phyloP scores from a whole-genome alignment of 37 sponge, comb jelly and placozoan species.

The Halichondria panicea region DNA sequence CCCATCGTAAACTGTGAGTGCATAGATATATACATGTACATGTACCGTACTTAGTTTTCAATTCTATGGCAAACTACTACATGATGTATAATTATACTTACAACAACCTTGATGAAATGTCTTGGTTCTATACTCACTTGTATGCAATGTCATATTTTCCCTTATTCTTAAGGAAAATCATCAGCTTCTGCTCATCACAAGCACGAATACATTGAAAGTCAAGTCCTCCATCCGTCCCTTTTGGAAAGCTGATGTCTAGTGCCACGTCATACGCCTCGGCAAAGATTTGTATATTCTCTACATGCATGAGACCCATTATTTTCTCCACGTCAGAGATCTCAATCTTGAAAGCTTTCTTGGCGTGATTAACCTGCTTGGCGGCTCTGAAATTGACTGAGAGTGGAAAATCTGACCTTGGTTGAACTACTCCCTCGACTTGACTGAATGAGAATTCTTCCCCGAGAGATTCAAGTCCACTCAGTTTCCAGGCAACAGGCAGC shows the following conservation, averaged over 20 bases:
- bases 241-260: constrained; percentile 93
- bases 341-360: constrained; percentile 84
- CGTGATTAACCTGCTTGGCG: constrained; percentile 69
- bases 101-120: background rate
- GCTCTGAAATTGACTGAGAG: constrained; percentile 89
- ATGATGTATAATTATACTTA: too few relatives aligned
- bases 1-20: too few relatives aligned
- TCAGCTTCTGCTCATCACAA: constrained; percentile 83
- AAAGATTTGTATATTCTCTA: constrained; percentile 73
- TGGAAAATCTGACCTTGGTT: constrained; percentile 84
- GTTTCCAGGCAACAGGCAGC: constrained; percentile 93
- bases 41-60: too few relatives aligned
- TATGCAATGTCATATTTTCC: constrained; percentile 93
- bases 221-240: constrained; percentile 92
- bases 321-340: constrained; percentile 93
- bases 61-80: too few relatives aligned
- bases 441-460: constrained; percentile 96
- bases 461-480: constrained; percentile 82
- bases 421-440: constrained; percentile 90
- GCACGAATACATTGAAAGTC: constrained; percentile 88
- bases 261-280: constrained; percentile 99
- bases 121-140: constrained; percentile 62
- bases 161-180: constrained; percentile 86
- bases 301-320: constrained; percentile 90
- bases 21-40: too few relatives aligned